Evolutionary conservation across 2,797 vertebrate species (phyloP).

Genomic region (Cyclopterus lumpus): DNA sequence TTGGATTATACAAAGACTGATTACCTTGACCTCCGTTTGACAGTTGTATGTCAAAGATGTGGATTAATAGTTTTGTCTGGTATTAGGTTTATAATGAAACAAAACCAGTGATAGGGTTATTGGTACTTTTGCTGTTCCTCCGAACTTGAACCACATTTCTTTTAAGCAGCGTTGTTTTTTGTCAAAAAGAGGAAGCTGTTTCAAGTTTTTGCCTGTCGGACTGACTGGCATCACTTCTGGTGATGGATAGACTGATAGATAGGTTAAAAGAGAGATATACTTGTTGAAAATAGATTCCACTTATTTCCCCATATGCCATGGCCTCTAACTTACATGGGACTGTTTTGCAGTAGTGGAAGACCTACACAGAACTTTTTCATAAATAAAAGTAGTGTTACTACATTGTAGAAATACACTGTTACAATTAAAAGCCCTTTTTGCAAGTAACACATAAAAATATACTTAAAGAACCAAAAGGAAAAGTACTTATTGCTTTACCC

Average conservation of each 20-base stretch:
- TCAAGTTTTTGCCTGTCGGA: too few relatives aligned
- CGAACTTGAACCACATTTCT: neutral
- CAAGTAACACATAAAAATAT: too few relatives aligned
- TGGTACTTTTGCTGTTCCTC: neutral
- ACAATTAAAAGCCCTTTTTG: too few relatives aligned
- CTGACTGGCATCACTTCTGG: neutral
- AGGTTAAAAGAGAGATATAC: neutral
- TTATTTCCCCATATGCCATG: neutral
- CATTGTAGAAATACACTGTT: too few relatives aligned
- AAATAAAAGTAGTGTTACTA: too few relatives aligned
- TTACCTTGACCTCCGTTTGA: constrained; percentile 34
- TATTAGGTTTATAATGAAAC: neutral
- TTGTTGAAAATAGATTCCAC: neutral
- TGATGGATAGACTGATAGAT: neutral
- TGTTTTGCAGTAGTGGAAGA: neutral
- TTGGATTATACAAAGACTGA: constrained; percentile 35
- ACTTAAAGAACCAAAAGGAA: too few relatives aligned
- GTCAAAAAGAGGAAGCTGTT: neutral
- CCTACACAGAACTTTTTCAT: neutral
- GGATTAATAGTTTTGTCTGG: neutral
- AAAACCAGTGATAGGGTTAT: neutral
- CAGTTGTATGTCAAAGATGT: constrained; percentile 19
- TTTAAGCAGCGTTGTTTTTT: neutral
- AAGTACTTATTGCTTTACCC: too few relatives aligned
- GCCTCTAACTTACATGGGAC: neutral